A percentile compares a stretch with the other conserved stretches of the same genome.
These are phyloP conservation scores for Sprattus sprattus DNA, from an alignment of 2,113 vertebrate genomes.

Conservation along the genomic window DNA sequence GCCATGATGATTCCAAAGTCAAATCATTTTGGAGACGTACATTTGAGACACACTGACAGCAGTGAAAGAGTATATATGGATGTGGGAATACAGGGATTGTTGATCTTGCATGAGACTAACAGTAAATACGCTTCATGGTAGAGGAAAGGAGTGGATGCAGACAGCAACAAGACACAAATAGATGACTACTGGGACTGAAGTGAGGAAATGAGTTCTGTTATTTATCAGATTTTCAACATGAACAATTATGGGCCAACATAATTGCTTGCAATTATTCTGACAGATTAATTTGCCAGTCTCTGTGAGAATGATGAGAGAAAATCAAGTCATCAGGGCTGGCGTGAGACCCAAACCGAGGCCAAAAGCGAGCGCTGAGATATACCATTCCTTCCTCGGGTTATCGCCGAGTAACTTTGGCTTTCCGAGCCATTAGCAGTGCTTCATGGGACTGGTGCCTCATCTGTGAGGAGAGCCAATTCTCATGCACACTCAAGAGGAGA, in stretches of 20 bases:
- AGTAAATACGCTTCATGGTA: too few relatives aligned
- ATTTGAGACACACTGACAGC: not conserved
- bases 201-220: not conserved
- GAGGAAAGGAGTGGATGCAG: too few relatives aligned
- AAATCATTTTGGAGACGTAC: not conserved
- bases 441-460: not conserved
- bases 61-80: not conserved
- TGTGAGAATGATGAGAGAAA: not conserved
- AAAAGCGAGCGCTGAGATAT: not conserved
- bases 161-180: not conserved
- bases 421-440: not conserved
- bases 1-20: not conserved
- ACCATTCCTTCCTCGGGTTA: not conserved
- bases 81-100: too few relatives aligned
- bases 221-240: not conserved
- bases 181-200: not conserved
- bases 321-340: not conserved
- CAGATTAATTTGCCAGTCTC: not conserved
- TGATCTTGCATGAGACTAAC: too few relatives aligned
- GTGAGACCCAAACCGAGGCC: not conserved
- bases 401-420: not conserved
- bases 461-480: not conserved
- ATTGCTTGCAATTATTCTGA: conserved; percentile 1
- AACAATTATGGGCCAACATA: not conserved
- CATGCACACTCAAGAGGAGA: not conserved